These are phyloP conservation scores for Capra hircus DNA, from an alignment of 2,113 vertebrate species.

Conservation along the genomic window DNA sequence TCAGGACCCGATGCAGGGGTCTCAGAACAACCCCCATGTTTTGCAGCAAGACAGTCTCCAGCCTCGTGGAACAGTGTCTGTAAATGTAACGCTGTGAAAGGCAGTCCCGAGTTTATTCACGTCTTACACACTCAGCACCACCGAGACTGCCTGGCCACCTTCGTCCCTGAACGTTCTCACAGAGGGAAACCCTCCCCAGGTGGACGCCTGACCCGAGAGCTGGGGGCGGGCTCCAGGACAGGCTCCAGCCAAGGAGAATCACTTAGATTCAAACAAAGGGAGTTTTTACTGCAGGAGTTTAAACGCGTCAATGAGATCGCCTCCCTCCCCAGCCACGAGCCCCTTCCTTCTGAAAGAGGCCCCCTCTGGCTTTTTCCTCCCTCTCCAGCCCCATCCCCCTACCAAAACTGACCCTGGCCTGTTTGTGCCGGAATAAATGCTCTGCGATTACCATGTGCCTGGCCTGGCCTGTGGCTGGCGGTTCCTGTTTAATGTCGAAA, in stretches of 20 bases:
- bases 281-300: background rate
- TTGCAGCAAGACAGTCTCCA: background rate
- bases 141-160: fast-evolving
- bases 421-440: slow-evolving; percentile 57
- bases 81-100: fast-evolving
- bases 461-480: slow-evolving; percentile 54
- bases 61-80: fast-evolving
- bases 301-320: fast-evolving
- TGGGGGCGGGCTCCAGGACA: fast-evolving
- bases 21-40: no score
- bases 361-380: no score
- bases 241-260: background rate
- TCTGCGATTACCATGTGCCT: slow-evolving; percentile 72
- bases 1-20: background rate
- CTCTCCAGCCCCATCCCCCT: background rate
- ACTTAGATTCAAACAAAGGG: background rate
- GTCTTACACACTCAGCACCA: no score
- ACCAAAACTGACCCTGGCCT: no score
- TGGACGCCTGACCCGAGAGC: background rate
- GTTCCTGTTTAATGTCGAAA: slow-evolving; percentile 73
- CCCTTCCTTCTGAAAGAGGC: slow-evolving; percentile 17
- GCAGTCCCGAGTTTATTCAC: no score
- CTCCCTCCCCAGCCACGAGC: background rate
- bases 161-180: background rate
- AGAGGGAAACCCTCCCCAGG: background rate